Percentiles rank a stretch among this genome's conserved stretches.
phyloP scores from a whole-genome alignment of 2,888 invertebrate genomes.

The Parasteatoda lunata region DNA sequence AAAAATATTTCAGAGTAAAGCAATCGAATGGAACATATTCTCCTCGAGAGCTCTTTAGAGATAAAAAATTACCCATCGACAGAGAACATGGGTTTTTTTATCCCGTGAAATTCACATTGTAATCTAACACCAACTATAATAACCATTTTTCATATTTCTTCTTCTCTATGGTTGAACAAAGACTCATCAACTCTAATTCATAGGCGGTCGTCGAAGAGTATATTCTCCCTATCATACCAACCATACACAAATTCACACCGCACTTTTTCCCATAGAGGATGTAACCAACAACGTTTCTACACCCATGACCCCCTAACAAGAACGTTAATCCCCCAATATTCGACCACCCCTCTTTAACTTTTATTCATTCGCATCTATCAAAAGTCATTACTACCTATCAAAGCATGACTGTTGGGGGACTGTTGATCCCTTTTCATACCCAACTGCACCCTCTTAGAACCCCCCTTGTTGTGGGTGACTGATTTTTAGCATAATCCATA shows the following conservation, averaged over 20 bases:
- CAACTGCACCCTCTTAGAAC: constrained; percentile 12
- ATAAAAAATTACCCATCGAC: no score
- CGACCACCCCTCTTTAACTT: constrained; percentile 21
- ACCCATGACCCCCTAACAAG: not conserved
- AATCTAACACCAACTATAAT: not conserved
- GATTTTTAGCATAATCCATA: constrained; percentile 15
- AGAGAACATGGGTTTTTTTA: no score
- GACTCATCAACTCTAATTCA: not conserved
- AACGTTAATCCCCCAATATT: not conserved
- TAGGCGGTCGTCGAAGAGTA: not conserved
- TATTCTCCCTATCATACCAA: not conserved
- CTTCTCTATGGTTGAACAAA: not conserved
- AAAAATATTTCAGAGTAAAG: no score
- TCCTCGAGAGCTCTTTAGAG: no score
- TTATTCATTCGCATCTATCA: constrained; percentile 64
- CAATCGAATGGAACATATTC: no score
- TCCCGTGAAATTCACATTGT: no score
- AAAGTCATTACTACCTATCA: constrained; percentile 66
- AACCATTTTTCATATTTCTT: not conserved
- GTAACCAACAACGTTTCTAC: constrained; percentile 6
- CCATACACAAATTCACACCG: constrained; percentile 4
- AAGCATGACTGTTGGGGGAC: constrained; percentile 52
- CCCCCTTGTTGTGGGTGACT: constrained; percentile 56
- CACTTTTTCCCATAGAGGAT: not conserved
- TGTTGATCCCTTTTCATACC: constrained; percentile 61